phyloP scores from a whole-genome alignment of 1,140 invertebrate species.

The Diachasma alloeum region DNA sequence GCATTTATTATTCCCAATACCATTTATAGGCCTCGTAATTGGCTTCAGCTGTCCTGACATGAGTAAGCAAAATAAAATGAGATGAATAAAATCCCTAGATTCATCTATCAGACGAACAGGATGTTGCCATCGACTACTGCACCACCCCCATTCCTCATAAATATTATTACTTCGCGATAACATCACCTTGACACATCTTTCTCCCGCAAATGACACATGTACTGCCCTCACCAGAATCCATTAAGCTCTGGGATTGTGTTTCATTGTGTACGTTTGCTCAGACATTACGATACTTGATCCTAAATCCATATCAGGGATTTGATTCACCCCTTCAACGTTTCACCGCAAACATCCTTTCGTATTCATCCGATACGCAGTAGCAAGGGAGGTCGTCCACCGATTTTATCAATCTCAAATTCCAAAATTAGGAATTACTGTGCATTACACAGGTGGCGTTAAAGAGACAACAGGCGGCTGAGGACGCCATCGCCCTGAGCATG shows the following conservation, averaged over 20 bases:
- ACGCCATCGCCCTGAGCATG: conserved; percentile 92
- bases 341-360: conserved; percentile 19
- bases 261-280: conserved; percentile 55
- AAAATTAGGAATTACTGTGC: background rate
- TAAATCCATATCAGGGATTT: conserved; percentile 40
- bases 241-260: conserved; percentile 53
- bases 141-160: background rate
- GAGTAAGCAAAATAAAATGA: too few species aligned
- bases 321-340: conserved; percentile 22
- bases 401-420: too few species aligned
- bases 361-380: background rate
- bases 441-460: conserved; percentile 88
- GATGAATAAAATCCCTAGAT: too few species aligned
- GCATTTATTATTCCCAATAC: too few species aligned
- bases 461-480: conserved; percentile 95
- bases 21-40: too few species aligned
- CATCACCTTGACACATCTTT: background rate
- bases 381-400: background rate
- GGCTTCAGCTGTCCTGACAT: too few species aligned
- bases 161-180: background rate
- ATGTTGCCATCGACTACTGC: too few species aligned
- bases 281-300: conserved; percentile 58
- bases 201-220: background rate
- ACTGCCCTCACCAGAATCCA: conserved; percentile 50
- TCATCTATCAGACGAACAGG: too few species aligned